phyloP scores from a whole-genome alignment of 2,888 invertebrate species.

The Pammene aurita region DNA sequence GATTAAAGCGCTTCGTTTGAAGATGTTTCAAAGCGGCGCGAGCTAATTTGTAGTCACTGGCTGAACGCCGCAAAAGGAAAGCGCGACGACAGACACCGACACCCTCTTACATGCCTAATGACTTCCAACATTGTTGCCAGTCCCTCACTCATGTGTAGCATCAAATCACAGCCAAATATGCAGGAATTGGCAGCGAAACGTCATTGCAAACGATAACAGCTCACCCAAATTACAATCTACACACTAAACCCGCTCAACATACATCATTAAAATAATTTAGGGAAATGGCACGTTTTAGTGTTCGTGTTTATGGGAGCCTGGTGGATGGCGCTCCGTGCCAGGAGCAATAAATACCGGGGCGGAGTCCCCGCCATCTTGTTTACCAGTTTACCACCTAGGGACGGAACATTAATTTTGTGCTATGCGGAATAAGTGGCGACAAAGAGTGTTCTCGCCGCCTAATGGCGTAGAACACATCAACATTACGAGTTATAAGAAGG shows the following conservation, averaged over 20 bases:
- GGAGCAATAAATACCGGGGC: conserved; percentile 72
- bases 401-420: conserved; percentile 70
- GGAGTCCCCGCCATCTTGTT: conserved; percentile 69
- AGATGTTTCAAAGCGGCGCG: conserved; percentile 59
- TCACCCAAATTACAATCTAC: conserved; percentile 66
- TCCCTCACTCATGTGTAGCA: conserved; percentile 48
- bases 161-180: conserved; percentile 53
- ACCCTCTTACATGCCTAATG: conserved; percentile 65
- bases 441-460: conserved; percentile 66
- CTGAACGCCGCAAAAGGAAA: conserved; percentile 61
- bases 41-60: conserved; percentile 71
- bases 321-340: conserved; percentile 65
- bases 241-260: conserved; percentile 64
- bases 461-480: conserved; percentile 67
- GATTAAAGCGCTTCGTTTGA: conserved; percentile 66
- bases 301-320: conserved; percentile 68
- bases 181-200: conserved; percentile 58
- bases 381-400: conserved; percentile 62
- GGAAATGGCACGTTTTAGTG: conserved; percentile 74
- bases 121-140: conserved; percentile 58
- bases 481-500: conserved; percentile 56
- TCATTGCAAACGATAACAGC: conserved; percentile 57
- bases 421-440: conserved; percentile 71
- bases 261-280: conserved; percentile 77
- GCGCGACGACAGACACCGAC: conserved; percentile 51